phyloP scores from a whole-genome alignment of 23 tunicate species.

The Styela clava region DNA sequence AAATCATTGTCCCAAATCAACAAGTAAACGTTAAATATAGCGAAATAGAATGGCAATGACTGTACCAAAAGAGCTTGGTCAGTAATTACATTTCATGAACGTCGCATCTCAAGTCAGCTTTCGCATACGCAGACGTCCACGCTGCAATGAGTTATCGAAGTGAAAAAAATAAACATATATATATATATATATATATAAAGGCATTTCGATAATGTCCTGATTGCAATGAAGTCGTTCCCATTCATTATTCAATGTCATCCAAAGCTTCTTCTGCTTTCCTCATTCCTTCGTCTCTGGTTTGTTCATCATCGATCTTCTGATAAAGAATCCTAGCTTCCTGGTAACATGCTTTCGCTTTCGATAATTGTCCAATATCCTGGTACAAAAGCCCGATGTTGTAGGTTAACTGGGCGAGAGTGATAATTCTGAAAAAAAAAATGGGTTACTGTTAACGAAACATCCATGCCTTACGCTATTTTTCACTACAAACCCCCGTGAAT shows the following conservation, averaged over 20 bases:
- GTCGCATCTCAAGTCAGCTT: too few species aligned
- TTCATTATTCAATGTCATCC: constrained; percentile 47
- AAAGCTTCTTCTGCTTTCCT: constrained; percentile 53
- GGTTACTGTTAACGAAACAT: neutral
- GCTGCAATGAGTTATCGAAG: too few species aligned
- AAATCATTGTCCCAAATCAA: too few species aligned
- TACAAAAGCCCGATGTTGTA: constrained; percentile 58
- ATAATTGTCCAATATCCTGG: constrained; percentile 52
- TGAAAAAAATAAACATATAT: too few species aligned
- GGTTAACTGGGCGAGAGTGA: constrained; percentile 50
- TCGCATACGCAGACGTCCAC: too few species aligned
- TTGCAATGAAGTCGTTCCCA: too few species aligned
- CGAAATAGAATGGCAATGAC: too few species aligned
- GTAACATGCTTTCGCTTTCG: constrained; percentile 45
- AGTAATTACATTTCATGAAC: too few species aligned
- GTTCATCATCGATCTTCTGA: constrained; percentile 41
- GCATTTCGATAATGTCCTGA: too few species aligned
- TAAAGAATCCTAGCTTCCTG: constrained; percentile 50
- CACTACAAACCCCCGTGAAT: neutral
- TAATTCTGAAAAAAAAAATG: constrained; percentile 48
- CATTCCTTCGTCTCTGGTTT: constrained; percentile 49
- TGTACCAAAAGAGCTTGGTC: too few species aligned
- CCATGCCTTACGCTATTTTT: neutral
- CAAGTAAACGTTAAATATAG: too few species aligned
- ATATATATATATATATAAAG: too few species aligned